Base-by-base conservation (phyloP, 2,888 invertebrate genomes). In the Timandra comae region DNA sequence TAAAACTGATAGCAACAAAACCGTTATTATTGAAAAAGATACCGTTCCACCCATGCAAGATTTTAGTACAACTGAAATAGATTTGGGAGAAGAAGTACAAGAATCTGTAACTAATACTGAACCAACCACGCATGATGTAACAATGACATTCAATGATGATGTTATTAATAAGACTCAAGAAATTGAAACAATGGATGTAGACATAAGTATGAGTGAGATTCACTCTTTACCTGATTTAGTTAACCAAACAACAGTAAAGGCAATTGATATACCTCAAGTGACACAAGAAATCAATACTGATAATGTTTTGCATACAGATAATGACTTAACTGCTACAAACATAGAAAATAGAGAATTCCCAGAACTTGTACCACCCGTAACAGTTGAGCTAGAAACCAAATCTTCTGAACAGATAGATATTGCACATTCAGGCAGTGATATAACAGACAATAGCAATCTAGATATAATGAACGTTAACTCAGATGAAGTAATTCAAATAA, bases 191-290 rank as follows among this genome's bases (percentile, higher is more conserved):
- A 49, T 49, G 36, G 41, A 56, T 42, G 49, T 36, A 4, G 43
- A 43, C 46, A 36, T 52, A 42, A 51, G 35, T 47, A 19, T 41
- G 7, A 38, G 40, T 35, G 38, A 40, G 33, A 35, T 31, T 16
- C 22, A 13, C 31, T 2, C 41, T 46, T 8, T 59, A 12, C 56
- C 62, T 33, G 56, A 63, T 33, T 38, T 57, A 30, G 35, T 59
- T 8, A 56, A 60, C 22, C 47, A 56, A 37, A 50, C 51, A 12
- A 38, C 42, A 25, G 7, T 9, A 20, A 10, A 33, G 22, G 33
- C 12, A 34, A 22, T 35, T 32, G 28, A 35, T 12, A n/a, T n/a
- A n/a, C n/a, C n/a, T n/a, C 8, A 22, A 4, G 7, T 22, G 2
- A 8, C 8, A 22, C 22, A 2, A 9, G 22, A 22, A 22, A 22